A percentile compares a stretch with the other conserved stretches of the same genome.
phyloP scores from a whole-genome alignment of 2,888 invertebrate species.

The Erebia ligea region DNA sequence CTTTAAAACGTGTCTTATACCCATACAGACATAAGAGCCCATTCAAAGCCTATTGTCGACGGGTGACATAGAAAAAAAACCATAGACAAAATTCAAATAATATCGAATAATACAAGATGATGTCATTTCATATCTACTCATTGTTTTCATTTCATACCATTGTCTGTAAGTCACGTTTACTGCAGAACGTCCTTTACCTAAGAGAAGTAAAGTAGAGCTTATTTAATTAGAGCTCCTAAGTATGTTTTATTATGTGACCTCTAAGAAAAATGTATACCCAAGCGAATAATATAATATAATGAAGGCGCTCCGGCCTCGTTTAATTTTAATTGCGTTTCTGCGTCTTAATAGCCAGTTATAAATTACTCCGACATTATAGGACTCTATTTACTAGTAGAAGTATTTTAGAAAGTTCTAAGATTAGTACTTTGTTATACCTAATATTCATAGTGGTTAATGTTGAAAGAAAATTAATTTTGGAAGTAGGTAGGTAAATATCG shows the following conservation, averaged over 20 bases:
- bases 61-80: no score
- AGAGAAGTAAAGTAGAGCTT: constrained; percentile 5
- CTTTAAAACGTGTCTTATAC: no score
- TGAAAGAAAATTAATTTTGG: background rate
- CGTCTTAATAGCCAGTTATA: constrained; percentile 18
- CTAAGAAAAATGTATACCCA: constrained; percentile 11
- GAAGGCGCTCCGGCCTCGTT: constrained; percentile 13
- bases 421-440: background rate
- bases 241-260: constrained; percentile 19
- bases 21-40: no score
- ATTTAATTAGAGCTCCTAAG: constrained; percentile 14
- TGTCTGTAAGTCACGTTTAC: no score
- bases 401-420: constrained; percentile 4
- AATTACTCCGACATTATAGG: constrained; percentile 17
- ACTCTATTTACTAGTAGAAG: constrained; percentile 1
- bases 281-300: constrained; percentile 13
- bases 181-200: no score
- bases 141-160: no score
- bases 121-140: no score
- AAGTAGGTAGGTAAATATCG: background rate
- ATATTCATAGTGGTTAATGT: background rate
- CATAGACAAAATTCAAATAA: no score
- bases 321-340: constrained; percentile 22
- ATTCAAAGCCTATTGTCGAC: no score
- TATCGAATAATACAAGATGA: no score